phyloP scores from a whole-genome alignment of 2,888 invertebrate genomes.

The Lasioglossum lativentre region DNA sequence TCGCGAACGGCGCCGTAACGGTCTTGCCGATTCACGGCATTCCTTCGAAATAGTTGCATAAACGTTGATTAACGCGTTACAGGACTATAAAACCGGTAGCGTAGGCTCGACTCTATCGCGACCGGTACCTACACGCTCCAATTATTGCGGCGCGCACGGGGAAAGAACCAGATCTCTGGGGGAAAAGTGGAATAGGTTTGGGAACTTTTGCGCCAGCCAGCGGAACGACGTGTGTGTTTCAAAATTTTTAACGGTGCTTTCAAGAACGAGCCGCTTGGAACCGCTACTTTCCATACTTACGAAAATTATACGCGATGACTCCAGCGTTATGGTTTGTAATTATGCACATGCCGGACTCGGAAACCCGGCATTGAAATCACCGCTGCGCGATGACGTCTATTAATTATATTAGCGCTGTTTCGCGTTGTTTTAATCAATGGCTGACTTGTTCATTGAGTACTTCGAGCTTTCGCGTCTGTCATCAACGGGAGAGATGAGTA shows the following conservation, averaged over 20 bases:
- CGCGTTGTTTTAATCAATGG: not conserved
- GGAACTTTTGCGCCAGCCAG: not conserved
- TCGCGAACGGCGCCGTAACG: constrained; percentile 41
- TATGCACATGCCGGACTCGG: not conserved
- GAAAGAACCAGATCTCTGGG: constrained; percentile 26
- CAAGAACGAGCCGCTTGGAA: not conserved
- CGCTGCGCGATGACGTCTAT: constrained; percentile 1
- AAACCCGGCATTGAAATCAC: not conserved
- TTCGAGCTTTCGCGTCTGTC: not conserved
- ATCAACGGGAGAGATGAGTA: not conserved
- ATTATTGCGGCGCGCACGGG: constrained; percentile 31
- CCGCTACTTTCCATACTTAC: not conserved
- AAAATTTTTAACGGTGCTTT: not conserved
- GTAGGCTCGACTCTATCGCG: constrained; percentile 21
- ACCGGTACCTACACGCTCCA: constrained; percentile 62
- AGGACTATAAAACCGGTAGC: constrained; percentile 52
- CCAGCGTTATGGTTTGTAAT: constrained; percentile 10
- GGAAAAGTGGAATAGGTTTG: constrained; percentile 24
- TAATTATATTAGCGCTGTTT: not conserved
- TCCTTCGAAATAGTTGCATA: constrained; percentile 61
- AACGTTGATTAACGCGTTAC: constrained; percentile 55
- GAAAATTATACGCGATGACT: not conserved
- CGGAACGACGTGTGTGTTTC: not conserved
- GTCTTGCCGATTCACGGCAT: constrained; percentile 39
- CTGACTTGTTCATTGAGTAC: not conserved